A percentile compares a stretch with the other conserved stretches of the same genome.
These are phyloP conservation scores for Excalfactoria chinensis DNA, from an alignment of 2,113 vertebrate genomes.

Conservation along the genomic window DNA sequence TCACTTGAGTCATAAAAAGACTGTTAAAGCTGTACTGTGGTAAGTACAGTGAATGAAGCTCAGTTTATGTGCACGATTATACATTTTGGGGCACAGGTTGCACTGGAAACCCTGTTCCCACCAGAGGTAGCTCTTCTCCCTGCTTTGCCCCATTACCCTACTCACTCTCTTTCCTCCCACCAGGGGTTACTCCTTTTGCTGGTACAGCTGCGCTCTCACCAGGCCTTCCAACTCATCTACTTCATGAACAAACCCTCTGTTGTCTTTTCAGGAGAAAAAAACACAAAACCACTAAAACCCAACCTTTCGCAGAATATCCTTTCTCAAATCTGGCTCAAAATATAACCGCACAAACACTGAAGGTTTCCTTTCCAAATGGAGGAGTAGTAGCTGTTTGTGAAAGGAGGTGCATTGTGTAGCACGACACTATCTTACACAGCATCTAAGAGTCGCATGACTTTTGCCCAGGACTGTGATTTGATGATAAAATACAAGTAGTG, in stretches of 20 bases:
- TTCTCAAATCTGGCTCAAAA: not conserved
- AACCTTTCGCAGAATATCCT: not conserved
- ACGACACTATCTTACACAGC: not conserved
- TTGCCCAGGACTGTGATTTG: not conserved
- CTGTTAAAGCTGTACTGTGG: not conserved
- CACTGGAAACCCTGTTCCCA: not conserved
- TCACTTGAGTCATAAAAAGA: not conserved
- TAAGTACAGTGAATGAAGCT: not conserved
- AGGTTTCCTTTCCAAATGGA: not conserved
- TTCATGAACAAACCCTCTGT: not conserved
- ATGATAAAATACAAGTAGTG: not conserved
- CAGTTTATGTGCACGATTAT: constrained; percentile 5
- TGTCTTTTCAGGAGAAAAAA: not conserved
- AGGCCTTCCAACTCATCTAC: not conserved
- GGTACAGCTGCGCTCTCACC: fast-evolving
- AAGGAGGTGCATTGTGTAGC: not conserved
- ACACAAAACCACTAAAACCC: not conserved
- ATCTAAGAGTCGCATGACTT: not conserved
- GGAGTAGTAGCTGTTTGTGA: not conserved
- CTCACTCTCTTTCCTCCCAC: fast-evolving
- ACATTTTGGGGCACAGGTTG: not conserved
- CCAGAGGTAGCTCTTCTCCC: not conserved
- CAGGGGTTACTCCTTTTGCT: not conserved
- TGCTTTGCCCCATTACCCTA: fast-evolving
- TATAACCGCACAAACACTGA: not conserved